phyloP scores from a whole-genome alignment of 2,797 vertebrate species.

The Masticophis lateralis region DNA sequence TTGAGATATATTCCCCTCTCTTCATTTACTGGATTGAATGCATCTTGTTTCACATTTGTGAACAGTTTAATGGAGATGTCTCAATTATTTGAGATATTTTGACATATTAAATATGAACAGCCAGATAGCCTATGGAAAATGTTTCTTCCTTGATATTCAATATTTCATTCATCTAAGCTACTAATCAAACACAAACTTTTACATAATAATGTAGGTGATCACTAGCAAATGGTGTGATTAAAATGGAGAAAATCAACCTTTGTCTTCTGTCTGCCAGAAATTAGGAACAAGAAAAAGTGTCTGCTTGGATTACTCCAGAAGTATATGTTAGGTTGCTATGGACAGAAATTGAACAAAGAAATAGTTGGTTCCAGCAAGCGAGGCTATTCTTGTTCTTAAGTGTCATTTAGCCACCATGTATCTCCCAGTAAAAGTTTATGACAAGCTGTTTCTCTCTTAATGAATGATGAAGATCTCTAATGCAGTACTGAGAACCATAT shows the following conservation, averaged over 20 bases:
- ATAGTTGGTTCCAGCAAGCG: background rate
- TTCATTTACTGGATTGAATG: slow-evolving; percentile 4
- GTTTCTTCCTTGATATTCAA: background rate
- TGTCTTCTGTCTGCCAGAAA: background rate
- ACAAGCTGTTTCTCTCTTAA: background rate
- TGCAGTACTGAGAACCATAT: background rate
- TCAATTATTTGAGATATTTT: background rate
- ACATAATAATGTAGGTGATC: background rate
- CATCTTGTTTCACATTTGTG: background rate
- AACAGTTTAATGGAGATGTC: background rate
- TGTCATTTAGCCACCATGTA: background rate
- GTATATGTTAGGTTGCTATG: background rate
- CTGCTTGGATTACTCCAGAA: background rate
- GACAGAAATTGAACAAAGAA: background rate
- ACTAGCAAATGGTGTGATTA: background rate
- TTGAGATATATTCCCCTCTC: background rate
- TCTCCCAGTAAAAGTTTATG: background rate
- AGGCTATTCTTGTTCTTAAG: background rate
- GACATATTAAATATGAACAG: background rate
- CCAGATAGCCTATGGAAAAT: background rate
- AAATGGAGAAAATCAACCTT: background rate
- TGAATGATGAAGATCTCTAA: background rate
- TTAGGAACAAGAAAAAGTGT: background rate
- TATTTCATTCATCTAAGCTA: background rate
- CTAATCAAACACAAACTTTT: background rate